Evolutionary conservation across 2,888 invertebrate genomes (phyloP).

Genomic region (Xestoiulus laeticollis): DNA sequence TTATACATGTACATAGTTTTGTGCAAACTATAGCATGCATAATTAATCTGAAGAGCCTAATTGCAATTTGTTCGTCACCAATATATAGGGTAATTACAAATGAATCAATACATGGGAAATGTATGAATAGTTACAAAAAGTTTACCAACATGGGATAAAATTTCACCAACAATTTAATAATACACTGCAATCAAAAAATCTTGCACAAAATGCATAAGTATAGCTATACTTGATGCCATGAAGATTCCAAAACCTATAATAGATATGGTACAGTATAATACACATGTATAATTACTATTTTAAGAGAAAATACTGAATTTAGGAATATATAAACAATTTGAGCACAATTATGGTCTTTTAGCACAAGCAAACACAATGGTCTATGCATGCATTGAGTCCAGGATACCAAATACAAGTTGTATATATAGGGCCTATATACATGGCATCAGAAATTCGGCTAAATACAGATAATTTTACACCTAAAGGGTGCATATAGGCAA

Average conservation of each 20-base stretch:
- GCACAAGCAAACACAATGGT: neutral
- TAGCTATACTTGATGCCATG: neutral
- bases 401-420: neutral
- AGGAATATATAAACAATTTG: too few species aligned
- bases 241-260: too few species aligned
- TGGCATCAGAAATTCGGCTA: neutral
- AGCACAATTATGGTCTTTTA: neutral
- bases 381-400: neutral
- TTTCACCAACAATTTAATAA: too few species aligned
- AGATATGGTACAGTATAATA: neutral
- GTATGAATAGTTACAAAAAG: neutral
- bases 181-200: too few species aligned
- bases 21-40: neutral
- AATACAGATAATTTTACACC: conserved; percentile 21
- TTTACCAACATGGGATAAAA: neutral
- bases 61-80: too few species aligned
- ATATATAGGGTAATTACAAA: neutral
- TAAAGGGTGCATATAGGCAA: neutral
- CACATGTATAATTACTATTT: neutral
- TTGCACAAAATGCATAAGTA: too few species aligned
- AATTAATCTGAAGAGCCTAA: neutral
- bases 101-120: neutral
- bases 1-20: neutral
- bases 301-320: too few species aligned
- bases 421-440: too few species aligned